Evolutionary conservation across 2,888 invertebrate genomes (phyloP).

Genomic region (Atethmia centrago): DNA sequence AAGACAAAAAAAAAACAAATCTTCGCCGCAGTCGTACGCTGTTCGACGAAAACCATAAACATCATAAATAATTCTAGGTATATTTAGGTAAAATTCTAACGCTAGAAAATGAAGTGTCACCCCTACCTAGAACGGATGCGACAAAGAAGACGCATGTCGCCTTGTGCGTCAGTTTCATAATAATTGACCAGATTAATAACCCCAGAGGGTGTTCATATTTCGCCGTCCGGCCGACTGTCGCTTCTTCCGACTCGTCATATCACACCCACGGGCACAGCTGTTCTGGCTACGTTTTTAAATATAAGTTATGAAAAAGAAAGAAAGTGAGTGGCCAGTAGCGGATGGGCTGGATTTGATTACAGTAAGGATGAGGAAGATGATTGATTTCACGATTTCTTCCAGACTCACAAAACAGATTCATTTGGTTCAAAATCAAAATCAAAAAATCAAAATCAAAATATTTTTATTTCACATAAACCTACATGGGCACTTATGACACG

Average conservation of each 20-base stretch:
- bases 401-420: no score
- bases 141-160: slow-evolving; percentile 83
- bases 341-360: slow-evolving; percentile 6
- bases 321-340: slow-evolving; percentile 5
- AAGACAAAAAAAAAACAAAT: background rate
- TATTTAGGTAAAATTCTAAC: background rate
- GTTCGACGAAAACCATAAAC: background rate
- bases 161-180: slow-evolving; percentile 86
- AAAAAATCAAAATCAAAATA: no score
- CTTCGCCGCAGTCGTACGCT: background rate
- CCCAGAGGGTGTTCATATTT: slow-evolving; percentile 86
- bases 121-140: slow-evolving; percentile 84
- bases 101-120: slow-evolving; percentile 62
- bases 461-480: no score
- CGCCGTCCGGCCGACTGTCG: slow-evolving; percentile 79
- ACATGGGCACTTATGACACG: no score
- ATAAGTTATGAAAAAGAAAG: slow-evolving; percentile 44
- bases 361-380: background rate
- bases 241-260: slow-evolving; percentile 66
- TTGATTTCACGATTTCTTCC: no score
- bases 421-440: no score
- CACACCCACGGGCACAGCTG: slow-evolving; percentile 63
- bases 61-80: background rate
- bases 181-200: slow-evolving; percentile 89
- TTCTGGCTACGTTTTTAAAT: slow-evolving; percentile 51